phyloP scores from a whole-genome alignment of 1,140 invertebrate species.

The Drosophila mayri region DNA sequence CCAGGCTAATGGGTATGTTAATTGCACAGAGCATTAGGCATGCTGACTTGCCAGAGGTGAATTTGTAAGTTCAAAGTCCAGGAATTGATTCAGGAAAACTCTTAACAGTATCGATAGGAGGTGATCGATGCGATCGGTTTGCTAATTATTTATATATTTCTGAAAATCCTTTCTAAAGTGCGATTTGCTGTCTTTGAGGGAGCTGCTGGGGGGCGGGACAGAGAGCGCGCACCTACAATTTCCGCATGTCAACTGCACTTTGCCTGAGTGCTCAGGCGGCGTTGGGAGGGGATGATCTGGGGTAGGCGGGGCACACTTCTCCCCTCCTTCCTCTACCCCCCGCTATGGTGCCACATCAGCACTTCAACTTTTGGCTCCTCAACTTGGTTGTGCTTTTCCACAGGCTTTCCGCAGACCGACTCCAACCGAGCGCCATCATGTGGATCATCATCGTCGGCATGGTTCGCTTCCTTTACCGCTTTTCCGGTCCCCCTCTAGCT shows the following conservation, averaged over 20 bases:
- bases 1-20: neutral
- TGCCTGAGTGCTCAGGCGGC: constrained; percentile 70
- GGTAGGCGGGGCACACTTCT: constrained; percentile 6
- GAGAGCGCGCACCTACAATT: constrained; percentile 72
- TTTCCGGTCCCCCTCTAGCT: neutral
- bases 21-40: neutral
- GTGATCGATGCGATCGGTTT: neutral
- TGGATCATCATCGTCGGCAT: constrained; percentile 33
- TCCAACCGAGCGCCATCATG: constrained; percentile 27
- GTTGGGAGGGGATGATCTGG: neutral
- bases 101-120: neutral
- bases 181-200: constrained; percentile 45
- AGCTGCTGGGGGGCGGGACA: neutral
- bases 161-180: neutral
- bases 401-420: constrained; percentile 26
- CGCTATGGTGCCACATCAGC: constrained; percentile 44
- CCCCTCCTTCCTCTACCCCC: neutral
- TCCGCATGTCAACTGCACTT: constrained; percentile 82
- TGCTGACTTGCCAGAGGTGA: neutral
- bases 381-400: constrained; percentile 62
- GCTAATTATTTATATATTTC: constrained; percentile 9
- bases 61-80: neutral
- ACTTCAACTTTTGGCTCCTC: constrained; percentile 46
- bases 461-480: constrained; percentile 23
- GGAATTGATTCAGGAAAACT: neutral